phyloP scores from a whole-genome alignment of 2,888 invertebrate species.

The Pomacea canaliculata region DNA sequence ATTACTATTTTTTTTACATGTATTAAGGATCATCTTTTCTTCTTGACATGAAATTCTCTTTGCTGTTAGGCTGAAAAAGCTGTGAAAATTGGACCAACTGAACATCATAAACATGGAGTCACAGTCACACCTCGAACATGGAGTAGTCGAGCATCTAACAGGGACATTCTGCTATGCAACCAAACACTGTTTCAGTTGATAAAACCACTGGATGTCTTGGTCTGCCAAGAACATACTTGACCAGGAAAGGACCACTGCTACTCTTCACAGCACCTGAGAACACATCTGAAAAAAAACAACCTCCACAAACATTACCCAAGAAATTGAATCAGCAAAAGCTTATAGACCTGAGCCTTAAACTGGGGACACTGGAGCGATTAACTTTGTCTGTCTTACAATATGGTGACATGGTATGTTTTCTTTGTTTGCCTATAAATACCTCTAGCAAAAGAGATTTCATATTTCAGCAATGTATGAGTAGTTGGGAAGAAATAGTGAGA shows the following conservation, averaged over 20 bases:
- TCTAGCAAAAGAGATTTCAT: too few relatives aligned
- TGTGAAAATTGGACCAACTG: slow-evolving; percentile 16
- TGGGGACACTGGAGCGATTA: slow-evolving; percentile 59
- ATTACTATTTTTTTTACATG: too few relatives aligned
- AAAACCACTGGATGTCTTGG: slow-evolving; percentile 39
- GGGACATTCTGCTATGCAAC: slow-evolving; percentile 25
- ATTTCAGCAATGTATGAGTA: neutral
- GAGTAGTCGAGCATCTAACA: slow-evolving; percentile 33
- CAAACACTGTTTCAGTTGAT: slow-evolving; percentile 19
- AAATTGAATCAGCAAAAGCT: slow-evolving; percentile 42
- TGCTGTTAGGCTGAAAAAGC: neutral
- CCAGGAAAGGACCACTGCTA: slow-evolving; percentile 62
- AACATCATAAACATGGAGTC: slow-evolving; percentile 58
- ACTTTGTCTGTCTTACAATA: slow-evolving; percentile 58
- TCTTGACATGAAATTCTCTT: neutral
- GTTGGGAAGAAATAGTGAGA: neutral
- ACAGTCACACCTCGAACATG: slow-evolving; percentile 49
- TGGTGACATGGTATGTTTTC: slow-evolving; percentile 55
- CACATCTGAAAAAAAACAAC: slow-evolving; percentile 20
- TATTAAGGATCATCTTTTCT: too few relatives aligned
- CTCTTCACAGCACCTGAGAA: slow-evolving; percentile 52
- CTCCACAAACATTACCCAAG: slow-evolving; percentile 4
- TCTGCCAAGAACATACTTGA: slow-evolving; percentile 62
- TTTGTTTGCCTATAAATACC: too few relatives aligned
- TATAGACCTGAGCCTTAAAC: slow-evolving; percentile 52